A percentile compares a stretch with the other conserved stretches of the same genome.
These are phyloP conservation scores for Acestrorhynchus altus DNA, from an alignment of 2,797 vertebrate species.

Conservation along the genomic window DNA sequence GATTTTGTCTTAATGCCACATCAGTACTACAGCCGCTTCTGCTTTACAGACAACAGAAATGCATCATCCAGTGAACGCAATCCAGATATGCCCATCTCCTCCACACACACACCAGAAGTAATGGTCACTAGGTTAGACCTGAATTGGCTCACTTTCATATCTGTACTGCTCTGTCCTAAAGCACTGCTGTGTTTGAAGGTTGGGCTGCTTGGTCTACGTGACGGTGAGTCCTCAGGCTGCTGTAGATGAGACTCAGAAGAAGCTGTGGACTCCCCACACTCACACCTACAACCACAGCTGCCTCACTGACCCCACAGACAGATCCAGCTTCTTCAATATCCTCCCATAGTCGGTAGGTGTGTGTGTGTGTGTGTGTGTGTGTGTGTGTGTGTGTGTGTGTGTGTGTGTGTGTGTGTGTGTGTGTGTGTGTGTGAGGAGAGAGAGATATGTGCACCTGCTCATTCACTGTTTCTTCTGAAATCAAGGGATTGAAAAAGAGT, in stretches of 20 bases:
- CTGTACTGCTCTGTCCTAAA: not conserved
- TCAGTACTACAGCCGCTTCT: no score
- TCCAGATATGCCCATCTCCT: no score
- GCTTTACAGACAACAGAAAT: constrained; percentile 27
- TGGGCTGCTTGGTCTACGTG: constrained; percentile 63
- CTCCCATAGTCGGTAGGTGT: constrained; percentile 64
- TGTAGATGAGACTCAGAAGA: constrained; percentile 62
- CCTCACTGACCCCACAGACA: constrained; percentile 53
- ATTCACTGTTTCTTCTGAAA: no score
- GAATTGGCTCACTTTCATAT: no score
- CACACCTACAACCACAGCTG: constrained; percentile 37
- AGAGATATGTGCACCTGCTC: not conserved
- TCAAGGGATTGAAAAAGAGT: no score
- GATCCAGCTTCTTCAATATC: constrained; percentile 63
- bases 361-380: constrained; percentile 58
- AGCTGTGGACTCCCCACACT: constrained; percentile 58
- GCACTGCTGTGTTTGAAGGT: constrained; percentile 59
- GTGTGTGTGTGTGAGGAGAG: not conserved
- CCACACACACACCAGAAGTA: no score
- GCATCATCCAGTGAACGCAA: not conserved
- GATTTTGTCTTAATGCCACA: no score
- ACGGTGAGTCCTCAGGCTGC: constrained; percentile 60
- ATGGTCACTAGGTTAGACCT: no score
- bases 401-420: constrained; percentile 41
- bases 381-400: constrained; percentile 52